A percentile compares a stretch with the other conserved stretches of the same genome.
Conservation (phyloP, 1,140 invertebrate species). For the Aphelenchoides besseyi region DNA sequence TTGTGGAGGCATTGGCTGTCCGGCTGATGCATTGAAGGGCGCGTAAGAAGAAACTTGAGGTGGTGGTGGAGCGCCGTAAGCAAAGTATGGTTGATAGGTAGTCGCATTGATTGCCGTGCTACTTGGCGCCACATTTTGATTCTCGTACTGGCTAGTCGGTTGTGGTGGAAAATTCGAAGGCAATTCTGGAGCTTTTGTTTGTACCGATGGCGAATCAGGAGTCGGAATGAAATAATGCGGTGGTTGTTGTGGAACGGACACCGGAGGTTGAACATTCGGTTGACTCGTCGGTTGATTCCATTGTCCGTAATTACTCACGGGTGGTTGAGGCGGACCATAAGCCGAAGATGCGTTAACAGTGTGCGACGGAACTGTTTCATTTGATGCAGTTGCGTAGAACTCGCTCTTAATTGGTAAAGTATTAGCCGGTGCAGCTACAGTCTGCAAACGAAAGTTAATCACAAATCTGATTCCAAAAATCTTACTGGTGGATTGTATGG, state of each 20-base stretch:
- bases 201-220: neutral
- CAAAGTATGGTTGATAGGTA: slow-evolving; percentile 48
- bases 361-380: slow-evolving; percentile 17
- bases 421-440: neutral
- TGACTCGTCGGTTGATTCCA: neutral
- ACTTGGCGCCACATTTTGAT: neutral
- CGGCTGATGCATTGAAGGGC: neutral
- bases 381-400: neutral
- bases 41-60: neutral
- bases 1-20: neutral
- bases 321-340: neutral
- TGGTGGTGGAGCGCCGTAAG: slow-evolving; percentile 48
- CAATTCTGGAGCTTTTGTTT: slow-evolving; percentile 2
- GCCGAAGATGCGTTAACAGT: slow-evolving; percentile 16
- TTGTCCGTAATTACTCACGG: neutral
- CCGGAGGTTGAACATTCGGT: too few relatives aligned
- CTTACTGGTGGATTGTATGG: neutral
- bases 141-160: neutral
- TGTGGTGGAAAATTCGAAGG: neutral
- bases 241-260: neutral
- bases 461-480: neutral
- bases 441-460: neutral
- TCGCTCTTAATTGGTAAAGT: neutral
- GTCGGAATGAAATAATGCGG: neutral
- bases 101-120: slow-evolving; percentile 37